A percentile compares a stretch with the other conserved stretches of the same genome.
phyloP scores from a whole-genome alignment of 1,140 invertebrate genomes.

The Scylla paramamosain region DNA sequence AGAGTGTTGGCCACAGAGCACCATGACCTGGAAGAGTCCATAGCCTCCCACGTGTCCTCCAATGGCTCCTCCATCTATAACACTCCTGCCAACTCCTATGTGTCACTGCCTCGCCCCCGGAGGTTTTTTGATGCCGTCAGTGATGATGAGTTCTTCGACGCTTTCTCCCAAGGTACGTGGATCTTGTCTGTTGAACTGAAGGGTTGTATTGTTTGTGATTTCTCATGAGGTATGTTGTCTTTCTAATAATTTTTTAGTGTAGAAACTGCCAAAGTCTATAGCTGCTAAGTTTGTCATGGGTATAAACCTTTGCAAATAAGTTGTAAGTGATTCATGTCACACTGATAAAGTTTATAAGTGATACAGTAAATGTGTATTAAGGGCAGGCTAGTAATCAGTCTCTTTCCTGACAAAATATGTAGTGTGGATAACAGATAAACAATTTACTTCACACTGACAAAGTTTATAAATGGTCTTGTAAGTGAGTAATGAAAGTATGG shows the following conservation, averaged over 20 bases:
- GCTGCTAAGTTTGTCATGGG: too few species aligned
- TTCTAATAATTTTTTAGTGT: conserved; percentile 12
- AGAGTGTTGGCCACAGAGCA: conserved; percentile 86
- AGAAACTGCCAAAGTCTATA: background rate
- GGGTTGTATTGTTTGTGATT: background rate
- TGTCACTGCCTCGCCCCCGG: conserved; percentile 80
- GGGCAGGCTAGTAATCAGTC: too few species aligned
- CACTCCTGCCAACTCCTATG: conserved; percentile 75
- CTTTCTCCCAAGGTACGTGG: conserved; percentile 76
- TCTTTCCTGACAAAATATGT: too few species aligned
- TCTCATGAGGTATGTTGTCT: background rate
- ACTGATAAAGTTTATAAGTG: too few species aligned
- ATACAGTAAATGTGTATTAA: too few species aligned
- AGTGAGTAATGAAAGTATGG: too few species aligned
- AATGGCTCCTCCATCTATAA: conserved; percentile 75
- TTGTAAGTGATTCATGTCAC: too few species aligned
- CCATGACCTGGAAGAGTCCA: conserved; percentile 85
- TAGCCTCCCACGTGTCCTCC: conserved; percentile 80
- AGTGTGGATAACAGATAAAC: too few species aligned
- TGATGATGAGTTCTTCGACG: conserved; percentile 87
- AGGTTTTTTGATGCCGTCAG: conserved; percentile 84
- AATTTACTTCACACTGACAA: too few species aligned
- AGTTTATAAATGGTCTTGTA: too few species aligned
- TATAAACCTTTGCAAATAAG: too few species aligned
- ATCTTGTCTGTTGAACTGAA: background rate